Conservation (phyloP, 2,888 invertebrate genomes). For the Sphaerophoria taeniata region DNA sequence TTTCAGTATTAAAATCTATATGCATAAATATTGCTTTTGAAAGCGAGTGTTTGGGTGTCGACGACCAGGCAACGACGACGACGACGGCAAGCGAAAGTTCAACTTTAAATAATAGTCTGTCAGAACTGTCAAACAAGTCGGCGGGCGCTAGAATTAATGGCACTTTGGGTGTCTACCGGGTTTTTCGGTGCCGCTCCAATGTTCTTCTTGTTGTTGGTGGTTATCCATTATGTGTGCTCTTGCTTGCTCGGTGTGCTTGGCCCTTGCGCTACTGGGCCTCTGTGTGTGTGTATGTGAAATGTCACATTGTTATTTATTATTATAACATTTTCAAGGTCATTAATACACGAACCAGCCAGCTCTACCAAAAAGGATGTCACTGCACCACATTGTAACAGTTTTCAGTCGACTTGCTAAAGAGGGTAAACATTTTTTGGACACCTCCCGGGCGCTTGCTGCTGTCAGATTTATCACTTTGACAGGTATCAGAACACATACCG, state of each 20-base stretch:
- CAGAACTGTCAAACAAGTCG: constrained; percentile 83
- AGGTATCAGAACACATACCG: constrained; percentile 31
- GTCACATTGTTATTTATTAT: constrained; percentile 74
- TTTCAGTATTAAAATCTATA: constrained; percentile 58
- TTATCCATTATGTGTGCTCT: constrained; percentile 60
- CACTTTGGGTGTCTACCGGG: constrained; percentile 75
- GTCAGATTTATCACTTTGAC: constrained; percentile 71
- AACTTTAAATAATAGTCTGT: constrained; percentile 83
- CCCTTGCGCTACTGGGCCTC: constrained; percentile 50
- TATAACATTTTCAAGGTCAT: constrained; percentile 74
- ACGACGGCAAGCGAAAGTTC: constrained; percentile 77
- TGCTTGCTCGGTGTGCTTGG: constrained; percentile 15
- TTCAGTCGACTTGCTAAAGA: constrained; percentile 39
- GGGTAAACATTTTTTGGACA: constrained; percentile 33
- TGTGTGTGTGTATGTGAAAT: constrained; percentile 54
- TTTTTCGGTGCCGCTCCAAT: constrained; percentile 73
- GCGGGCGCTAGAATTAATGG: constrained; percentile 83
- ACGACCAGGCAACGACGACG: neutral
- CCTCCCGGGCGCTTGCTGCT: constrained; percentile 47
- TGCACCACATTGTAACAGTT: constrained; percentile 25
- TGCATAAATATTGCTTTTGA: constrained; percentile 50
- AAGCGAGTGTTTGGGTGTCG: constrained; percentile 23
- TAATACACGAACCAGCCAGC: constrained; percentile 44
- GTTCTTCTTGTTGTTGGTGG: constrained; percentile 61
- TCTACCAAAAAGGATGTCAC: constrained; percentile 67